Evolutionary conservation across 2,113 vertebrate species (phyloP), one percentile per base, ranked within the genome.

Genomic region (Balaenoptera acutorostrata): DNA sequence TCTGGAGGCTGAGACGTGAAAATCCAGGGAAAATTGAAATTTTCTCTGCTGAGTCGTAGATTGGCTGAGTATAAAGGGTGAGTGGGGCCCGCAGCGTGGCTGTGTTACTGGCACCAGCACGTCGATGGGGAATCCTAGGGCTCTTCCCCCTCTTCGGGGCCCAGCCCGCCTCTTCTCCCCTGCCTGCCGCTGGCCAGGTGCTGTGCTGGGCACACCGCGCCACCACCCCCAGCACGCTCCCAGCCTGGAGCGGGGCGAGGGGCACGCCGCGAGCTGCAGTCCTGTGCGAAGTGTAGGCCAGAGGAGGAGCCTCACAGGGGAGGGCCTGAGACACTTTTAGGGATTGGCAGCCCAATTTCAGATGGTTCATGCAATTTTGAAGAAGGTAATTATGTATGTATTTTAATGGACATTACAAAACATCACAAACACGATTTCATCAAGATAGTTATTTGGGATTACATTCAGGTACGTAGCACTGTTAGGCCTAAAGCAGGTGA

Each of bases 1-100:
- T 94, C 71, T 90, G 83, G 94, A 97, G 84, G 94, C 59, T 55
- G 93, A 69, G 96, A 90, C 78, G 39, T 57, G 87, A 85, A 96
- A 98, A 88, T 72, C 77, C n/a, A 81, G 90, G 52, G 96, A 64
- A 96, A 97, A 83, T 66, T 64, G 82, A 77, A 69, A 49, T 94
- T 44, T 80, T 78, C 96, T 97, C 77, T 95, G 5, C 72, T 46
- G 41, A 83, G 63, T 36, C 1, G 17, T 77, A 81, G 44, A 85
- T 95, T 95, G 93, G 44, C 36, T 59, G 78, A 72, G 52, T 39
- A 2, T 72, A 29, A 64, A 88, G 52, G n/a, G 69, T n/a, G 69
- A 55, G 66, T 0, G 31, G 85, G 46, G 9, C n/a, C 33, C 0
- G 0, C n/a, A 11, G 52, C 63, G 27, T 25, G 55, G 33, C 81